Evolutionary conservation across 1,140 invertebrate genomes (phyloP), one percentile per base, ranked within the genome.

Genomic region (Drosophila lini): DNA sequence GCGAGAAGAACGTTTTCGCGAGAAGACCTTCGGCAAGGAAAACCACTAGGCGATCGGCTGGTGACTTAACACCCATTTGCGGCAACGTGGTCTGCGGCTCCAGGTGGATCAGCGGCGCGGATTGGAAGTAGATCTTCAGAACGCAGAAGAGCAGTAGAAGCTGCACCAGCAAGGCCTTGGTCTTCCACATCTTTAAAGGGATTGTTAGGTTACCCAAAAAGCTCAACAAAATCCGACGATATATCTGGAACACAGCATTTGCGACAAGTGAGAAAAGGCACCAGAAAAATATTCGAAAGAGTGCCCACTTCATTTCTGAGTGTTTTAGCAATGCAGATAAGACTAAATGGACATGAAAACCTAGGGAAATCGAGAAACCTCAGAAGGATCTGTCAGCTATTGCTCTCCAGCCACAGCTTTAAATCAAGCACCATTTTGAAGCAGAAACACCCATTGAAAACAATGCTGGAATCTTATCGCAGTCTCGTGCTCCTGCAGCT

Each of bases 21-120:
- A 97, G 93, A 36, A 99, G 92, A 5, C 98, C 98, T 94, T 99
- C 98, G 25, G 96, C 95, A n/a, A 98, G 94, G 92, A 98, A 96
- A 4, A 99, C 93, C 34, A 98, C 95, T 25, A 98, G 89, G 28
- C 91, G 93, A 90, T 96, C 96, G 1, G 97, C 96, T 22, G 95
- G 94, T 8, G 96, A 93, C 10, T 93, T 28, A 1, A 84, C 19
- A 0, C 57, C 65, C 40, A 77, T 47, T 3, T 63, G 82, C 42
- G 93, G 91, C 42, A 88, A 71, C 15, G 94, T 93, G 70, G 81
- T 74, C 77, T 94, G 93, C 15, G 93, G 92, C 11, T 78, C 62
- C 73, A 95, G 92, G 56, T 94, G 93, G 67, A 92, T 92, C 10
- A 94, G 93, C 16, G 95, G 91, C 10, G 94, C 94, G 25, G 94